Conservation (phyloP, 2,797 vertebrate genomes). For the Cephalopachus bancanus region DNA sequence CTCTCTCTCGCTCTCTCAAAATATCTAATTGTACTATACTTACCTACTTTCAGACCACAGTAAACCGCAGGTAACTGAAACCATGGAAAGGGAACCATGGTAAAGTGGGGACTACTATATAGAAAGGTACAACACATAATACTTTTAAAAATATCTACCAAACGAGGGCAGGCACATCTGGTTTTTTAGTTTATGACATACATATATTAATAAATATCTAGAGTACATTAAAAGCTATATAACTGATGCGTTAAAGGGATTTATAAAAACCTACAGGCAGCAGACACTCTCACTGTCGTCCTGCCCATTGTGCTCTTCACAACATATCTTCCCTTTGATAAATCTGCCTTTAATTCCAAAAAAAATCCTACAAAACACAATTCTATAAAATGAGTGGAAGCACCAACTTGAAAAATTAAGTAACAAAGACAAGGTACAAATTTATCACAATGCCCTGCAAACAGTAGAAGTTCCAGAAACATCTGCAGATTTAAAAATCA, state of each 20-base stretch:
- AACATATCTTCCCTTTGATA: too few relatives aligned
- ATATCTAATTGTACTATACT: not conserved
- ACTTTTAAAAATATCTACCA: constrained; percentile 50
- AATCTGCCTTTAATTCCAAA: too few relatives aligned
- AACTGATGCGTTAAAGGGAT: not conserved
- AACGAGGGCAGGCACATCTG: not conserved
- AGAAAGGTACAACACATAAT: constrained; percentile 5
- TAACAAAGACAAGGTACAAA: constrained; percentile 43
- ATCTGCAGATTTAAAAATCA: constrained; percentile 47
- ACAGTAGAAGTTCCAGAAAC: constrained; percentile 27
- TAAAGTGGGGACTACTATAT: not conserved
- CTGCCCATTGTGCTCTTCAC: too few relatives aligned
- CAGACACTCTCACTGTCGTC: too few relatives aligned
- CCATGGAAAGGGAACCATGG: not conserved
- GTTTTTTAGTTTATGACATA: not conserved
- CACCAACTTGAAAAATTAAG: constrained; percentile 8
- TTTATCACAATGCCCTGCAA: constrained; percentile 36
- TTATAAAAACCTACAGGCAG: not conserved
- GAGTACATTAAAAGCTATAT: constrained; percentile 15
- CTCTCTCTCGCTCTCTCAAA: not conserved
- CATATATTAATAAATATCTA: constrained; percentile 51
- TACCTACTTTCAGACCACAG: not conserved
- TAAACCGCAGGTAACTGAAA: not conserved
- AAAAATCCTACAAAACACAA: not conserved
- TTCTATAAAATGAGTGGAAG: constrained; percentile 39